phyloP scores from a whole-genome alignment of 2,888 invertebrate species.

The Diarsia rubi region DNA sequence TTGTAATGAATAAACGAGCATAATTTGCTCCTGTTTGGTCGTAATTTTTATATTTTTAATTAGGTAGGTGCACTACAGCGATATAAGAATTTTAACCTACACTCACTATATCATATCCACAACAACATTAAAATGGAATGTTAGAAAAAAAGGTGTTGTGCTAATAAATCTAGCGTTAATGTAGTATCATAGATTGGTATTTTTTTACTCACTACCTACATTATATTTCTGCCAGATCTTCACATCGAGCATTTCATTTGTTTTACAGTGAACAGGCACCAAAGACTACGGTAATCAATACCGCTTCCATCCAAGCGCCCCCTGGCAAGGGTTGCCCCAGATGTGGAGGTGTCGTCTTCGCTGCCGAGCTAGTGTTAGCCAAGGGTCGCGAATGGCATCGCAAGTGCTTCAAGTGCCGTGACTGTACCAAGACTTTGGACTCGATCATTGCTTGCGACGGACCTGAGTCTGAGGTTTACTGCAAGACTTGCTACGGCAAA shows the following conservation, averaged over 20 bases:
- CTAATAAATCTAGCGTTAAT: conserved; percentile 13
- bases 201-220: conserved; percentile 1
- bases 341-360: conserved; percentile 97
- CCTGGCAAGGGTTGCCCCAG: conserved; percentile 97
- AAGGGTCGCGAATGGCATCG: conserved; percentile 98
- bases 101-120: background rate
- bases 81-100: conserved; percentile 5
- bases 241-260: conserved; percentile 22
- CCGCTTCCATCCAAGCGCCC: conserved; percentile 94
- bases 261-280: conserved; percentile 93
- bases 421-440: conserved; percentile 98
- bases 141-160: conserved; percentile 28
- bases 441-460: conserved; percentile 99
- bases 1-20: background rate
- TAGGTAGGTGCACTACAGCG: background rate
- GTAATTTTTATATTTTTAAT: background rate
- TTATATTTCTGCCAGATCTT: conserved; percentile 4
- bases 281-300: conserved; percentile 94
- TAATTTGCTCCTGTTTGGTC: background rate
- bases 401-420: conserved; percentile 97
- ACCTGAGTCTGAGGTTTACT: conserved; percentile 98
- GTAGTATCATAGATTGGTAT: conserved; percentile 14
- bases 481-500: conserved; percentile 99
- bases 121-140: conserved; percentile 18
- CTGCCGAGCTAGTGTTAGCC: conserved; percentile 98